Evolutionary conservation across 2,888 invertebrate genomes (phyloP).

Genomic region (Lucinisca nassula): DNA sequence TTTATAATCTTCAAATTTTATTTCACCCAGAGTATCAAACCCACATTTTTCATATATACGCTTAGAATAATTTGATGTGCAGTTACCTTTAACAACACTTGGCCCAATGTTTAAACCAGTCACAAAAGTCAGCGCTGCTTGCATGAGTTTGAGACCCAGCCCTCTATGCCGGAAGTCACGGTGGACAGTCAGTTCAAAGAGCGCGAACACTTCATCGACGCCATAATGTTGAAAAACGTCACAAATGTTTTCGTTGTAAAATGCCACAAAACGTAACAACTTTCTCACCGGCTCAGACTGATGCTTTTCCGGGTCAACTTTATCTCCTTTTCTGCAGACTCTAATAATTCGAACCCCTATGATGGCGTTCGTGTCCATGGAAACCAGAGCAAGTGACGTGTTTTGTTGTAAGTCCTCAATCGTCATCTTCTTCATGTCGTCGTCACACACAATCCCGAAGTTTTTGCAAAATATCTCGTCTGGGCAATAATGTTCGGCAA

Average conservation of each 20-base stretch:
- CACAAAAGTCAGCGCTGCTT: neutral
- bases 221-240: slow-evolving; percentile 15
- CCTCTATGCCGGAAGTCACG: slow-evolving; percentile 4
- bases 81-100: neutral
- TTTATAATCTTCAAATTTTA: slow-evolving; percentile 31
- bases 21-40: slow-evolving; percentile 23
- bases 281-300: neutral
- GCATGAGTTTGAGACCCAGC: slow-evolving; percentile 3
- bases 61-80: slow-evolving; percentile 25
- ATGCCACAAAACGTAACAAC: neutral
- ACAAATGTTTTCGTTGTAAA: neutral
- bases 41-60: slow-evolving; percentile 20
- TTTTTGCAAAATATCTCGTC: slow-evolving; percentile 21
- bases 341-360: slow-evolving; percentile 17
- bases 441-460: neutral
- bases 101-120: neutral
- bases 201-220: neutral
- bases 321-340: neutral
- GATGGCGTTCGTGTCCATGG: neutral
- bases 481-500: neutral
- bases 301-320: neutral
- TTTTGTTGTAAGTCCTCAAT: neutral
- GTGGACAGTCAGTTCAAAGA: slow-evolving; percentile 6
- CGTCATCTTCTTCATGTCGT: neutral
- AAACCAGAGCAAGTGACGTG: neutral